Evolutionary conservation across 2,113 vertebrate species (phyloP), one percentile per base, ranked within the genome.

Genomic region (Cynopterus brachyotis): DNA sequence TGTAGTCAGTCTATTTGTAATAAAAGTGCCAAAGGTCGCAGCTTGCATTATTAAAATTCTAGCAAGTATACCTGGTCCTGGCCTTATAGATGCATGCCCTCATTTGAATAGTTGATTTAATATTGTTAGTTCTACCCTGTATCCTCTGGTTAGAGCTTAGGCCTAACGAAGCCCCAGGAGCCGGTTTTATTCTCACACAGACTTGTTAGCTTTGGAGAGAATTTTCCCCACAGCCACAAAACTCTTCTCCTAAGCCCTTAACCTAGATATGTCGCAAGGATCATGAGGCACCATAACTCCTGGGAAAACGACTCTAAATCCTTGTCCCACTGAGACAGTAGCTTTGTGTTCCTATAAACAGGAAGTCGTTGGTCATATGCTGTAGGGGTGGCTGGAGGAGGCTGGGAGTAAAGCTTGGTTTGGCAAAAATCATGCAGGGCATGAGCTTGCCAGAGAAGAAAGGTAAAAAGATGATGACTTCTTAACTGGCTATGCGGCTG

Each of bases 11-110:
- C 89, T 50, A 13, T 40, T 50, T 88, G 47, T 78, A 76, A 78
- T 64, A 75, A 96, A 73, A 75, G 67, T 53, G 32, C 10, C 76
- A 60, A 93, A 82, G 70, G 37, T 80, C 59, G 81, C 80, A 64
- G 83, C 32, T 95, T 67, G 76, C 62, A 85, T 92, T 84, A 95
- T 97, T 95, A 95, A 97, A 96, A 90, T 97, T 93, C 94, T 81
- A 97, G 60, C 60, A 91, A 90, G 60, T 73, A 42, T 5, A 6
- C 5, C 47, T 78, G 32, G 30, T 50, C 80, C 16, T 59, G 47
- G 35, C 53, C 30, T 92, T 94, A 59, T 53, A 94, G 69, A 62
- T 53, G 32, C 91, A 94, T 86, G 66, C 60, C 75, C 28, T 85
- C 81, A 53, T 96, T 96, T 94, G 78, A 96, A 88, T 82, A 67